Conservation (phyloP, 2,797 vertebrate genomes). For the Sorex maritimensis region DNA sequence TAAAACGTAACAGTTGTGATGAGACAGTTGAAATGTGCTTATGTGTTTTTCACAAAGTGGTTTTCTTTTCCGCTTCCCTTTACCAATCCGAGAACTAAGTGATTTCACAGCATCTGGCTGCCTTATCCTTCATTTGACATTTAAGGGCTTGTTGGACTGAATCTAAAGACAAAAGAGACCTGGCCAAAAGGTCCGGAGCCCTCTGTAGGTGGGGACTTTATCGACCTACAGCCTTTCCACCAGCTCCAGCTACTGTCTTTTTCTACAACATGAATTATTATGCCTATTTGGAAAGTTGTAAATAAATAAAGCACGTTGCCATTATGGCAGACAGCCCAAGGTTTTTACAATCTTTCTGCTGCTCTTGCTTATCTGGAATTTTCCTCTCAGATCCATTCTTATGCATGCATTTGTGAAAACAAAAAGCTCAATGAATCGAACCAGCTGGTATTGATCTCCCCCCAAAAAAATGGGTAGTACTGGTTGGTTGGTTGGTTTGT, state of each 20-base stretch:
- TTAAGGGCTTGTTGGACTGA: background rate
- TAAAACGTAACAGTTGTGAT: background rate
- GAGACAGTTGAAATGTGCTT: background rate
- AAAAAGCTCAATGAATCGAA: too few species aligned
- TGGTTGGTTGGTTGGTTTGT: too few species aligned
- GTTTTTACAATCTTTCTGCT: too few species aligned
- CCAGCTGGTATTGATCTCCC: too few species aligned
- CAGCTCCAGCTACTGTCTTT: background rate
- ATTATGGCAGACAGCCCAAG: too few species aligned
- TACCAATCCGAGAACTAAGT: background rate
- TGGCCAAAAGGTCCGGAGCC: background rate
- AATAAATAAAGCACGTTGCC: background rate
- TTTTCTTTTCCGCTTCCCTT: conserved; percentile 21
- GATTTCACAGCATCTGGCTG: conserved; percentile 28
- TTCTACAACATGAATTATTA: background rate
- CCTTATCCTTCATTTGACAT: background rate
- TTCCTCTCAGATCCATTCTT: too few species aligned
- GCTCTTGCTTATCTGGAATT: too few species aligned
- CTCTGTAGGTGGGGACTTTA: background rate
- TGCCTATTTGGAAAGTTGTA: background rate
- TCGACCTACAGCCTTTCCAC: background rate
- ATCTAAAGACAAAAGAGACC: conserved; percentile 1
- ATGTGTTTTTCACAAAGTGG: background rate
- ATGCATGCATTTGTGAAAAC: too few species aligned
- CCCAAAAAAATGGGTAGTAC: too few species aligned